Evolutionary conservation across 2,888 invertebrate species (phyloP), one percentile per base, ranked within the genome.

Genomic region (Drosophila helvetica): DNA sequence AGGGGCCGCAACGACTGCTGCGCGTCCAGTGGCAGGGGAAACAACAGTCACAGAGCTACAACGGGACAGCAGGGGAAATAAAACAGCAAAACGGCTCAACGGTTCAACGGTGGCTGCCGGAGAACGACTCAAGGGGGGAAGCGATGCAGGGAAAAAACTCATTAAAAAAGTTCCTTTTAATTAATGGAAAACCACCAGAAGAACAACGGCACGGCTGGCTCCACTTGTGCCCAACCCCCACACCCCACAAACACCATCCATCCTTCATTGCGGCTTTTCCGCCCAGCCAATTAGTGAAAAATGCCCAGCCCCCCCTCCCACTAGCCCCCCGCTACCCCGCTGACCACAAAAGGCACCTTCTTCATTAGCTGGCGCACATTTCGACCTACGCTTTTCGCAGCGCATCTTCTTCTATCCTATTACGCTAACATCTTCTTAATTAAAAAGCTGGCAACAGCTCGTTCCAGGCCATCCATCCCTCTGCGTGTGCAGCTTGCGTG

Each of bases 361-460:
- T 91, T 90, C 89, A 90, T 91, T 91, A 90, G 90, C 88, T 75
- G 87, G 38, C 77, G 79, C 80, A 77, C 79, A 84, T 90, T 89
- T 90, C 90, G 86, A 91, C 90, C 91, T 90, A 90, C 90, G 74
- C 77, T 90, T 90, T 91, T 90, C 57, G 78, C 86, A 85, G 74
- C 77, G 78, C 76, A 80, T 88, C 86, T 90, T 89, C 90, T 90
- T 90, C 91, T 82, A 91, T 85, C 90, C 90, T 90, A 90, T 86
- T 90, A 90, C 91, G 85, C 85, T 78, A 79, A 88, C 90, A 90
- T 90, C 90, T 86, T 90, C 90, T 90, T 90, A 90, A 90, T 91
- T 90, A 90, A 90, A 90, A 91, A 89, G 85, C 88, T 89, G 90
- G 74, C 88, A 87, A 78, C 83, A 38, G 78, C 80, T 69, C 67